Conservation (phyloP, 2,888 invertebrate genomes). For the Ochropleura leucogaster region DNA sequence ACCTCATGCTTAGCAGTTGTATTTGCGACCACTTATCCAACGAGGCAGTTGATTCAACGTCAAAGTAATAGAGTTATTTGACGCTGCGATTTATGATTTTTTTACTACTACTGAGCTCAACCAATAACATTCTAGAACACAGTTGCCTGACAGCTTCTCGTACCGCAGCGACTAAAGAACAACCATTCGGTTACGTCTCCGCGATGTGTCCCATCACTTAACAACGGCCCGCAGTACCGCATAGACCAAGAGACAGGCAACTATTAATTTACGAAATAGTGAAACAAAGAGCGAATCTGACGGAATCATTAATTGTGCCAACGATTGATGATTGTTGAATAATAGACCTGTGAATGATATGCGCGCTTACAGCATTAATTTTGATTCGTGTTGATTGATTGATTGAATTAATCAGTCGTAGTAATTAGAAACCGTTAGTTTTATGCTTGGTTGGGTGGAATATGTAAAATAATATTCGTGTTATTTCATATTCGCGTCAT, state of each 20-base stretch:
- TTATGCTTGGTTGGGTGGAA: conserved; percentile 2
- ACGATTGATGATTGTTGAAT: conserved; percentile 70
- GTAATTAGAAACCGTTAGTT: conserved; percentile 32
- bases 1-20: no score
- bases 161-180: not conserved
- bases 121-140: not conserved
- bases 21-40: no score
- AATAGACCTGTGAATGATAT: conserved; percentile 62
- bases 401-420: conserved; percentile 57
- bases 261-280: conserved; percentile 69
- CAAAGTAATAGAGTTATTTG: not conserved
- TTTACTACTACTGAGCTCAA: not conserved
- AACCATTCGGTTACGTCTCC: conserved; percentile 28
- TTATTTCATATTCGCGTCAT: not conserved
- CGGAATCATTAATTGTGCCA: conserved; percentile 70
- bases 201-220: conserved; percentile 56
- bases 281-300: conserved; percentile 68
- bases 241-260: conserved; percentile 74
- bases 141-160: not conserved
- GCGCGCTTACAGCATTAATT: conserved; percentile 54
- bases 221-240: conserved; percentile 41
- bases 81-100: not conserved
- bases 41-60: not conserved
- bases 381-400: conserved; percentile 63
- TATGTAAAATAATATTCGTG: not conserved